phyloP scores from a whole-genome alignment of 2,113 vertebrate genomes.

The Rafetus swinhoei region DNA sequence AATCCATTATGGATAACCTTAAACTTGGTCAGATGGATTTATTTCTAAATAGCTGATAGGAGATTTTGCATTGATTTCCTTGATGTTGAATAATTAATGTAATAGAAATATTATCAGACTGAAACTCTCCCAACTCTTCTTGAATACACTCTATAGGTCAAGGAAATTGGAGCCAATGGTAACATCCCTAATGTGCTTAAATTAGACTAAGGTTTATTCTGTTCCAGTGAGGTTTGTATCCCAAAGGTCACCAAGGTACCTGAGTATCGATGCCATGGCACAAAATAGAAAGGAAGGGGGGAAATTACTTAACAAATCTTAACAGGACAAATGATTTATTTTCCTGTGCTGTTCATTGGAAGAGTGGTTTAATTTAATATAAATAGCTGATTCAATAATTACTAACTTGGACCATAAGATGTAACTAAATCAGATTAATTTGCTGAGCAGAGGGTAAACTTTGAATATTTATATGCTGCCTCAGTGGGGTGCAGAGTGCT shows the following conservation, averaged over 20 bases:
- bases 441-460: not conserved
- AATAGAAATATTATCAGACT: not conserved
- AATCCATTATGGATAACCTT: not conserved
- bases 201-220: conserved; percentile 4
- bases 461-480: conserved; percentile 59
- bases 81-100: not conserved
- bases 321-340: conserved; percentile 25
- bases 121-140: not conserved
- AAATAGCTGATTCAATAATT: conserved; percentile 33
- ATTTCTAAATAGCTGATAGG: not conserved
- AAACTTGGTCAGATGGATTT: not conserved
- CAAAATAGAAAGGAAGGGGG: not conserved
- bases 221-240: not conserved
- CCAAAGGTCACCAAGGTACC: conserved; percentile 28
- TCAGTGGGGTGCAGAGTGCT: conserved; percentile 53
- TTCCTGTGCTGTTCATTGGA: conserved; percentile 20
- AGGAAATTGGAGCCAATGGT: conserved; percentile 24
- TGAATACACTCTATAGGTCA: not conserved
- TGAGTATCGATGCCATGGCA: not conserved
- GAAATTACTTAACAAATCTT: not conserved
- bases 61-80: not conserved
- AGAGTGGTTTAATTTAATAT: conserved; percentile 46
- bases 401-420: conserved; percentile 18
- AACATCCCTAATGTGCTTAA: not conserved
- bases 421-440: conserved; percentile 13